Conservation (phyloP, 1,140 invertebrate species). For the Penaeus chinensis region DNA sequence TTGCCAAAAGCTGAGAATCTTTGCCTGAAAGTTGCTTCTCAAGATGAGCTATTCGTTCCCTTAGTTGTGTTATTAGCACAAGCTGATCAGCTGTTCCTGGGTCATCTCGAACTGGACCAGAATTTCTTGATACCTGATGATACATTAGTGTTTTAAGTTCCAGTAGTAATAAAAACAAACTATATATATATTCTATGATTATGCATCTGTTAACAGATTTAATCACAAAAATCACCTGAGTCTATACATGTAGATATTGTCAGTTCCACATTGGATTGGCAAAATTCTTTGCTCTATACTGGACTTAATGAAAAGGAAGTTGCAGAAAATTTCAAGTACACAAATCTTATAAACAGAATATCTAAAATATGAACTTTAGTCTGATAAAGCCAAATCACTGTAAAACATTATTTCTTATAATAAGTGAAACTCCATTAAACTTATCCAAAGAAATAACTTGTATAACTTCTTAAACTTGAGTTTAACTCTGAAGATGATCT, state of each 20-base stretch:
- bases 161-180: not conserved
- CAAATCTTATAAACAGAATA: no score
- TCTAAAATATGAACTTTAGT: no score
- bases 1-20: slow-evolving; percentile 86
- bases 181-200: slow-evolving; percentile 4
- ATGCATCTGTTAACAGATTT: slow-evolving; percentile 23
- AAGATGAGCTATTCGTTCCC: slow-evolving; percentile 92
- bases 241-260: not conserved
- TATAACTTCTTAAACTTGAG: no score
- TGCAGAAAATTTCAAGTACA: no score
- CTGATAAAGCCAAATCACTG: no score
- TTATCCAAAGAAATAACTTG: no score
- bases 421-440: no score
- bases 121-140: slow-evolving; percentile 46
- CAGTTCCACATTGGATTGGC: no score
- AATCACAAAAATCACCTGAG: not conserved
- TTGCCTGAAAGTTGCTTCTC: slow-evolving; percentile 89
- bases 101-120: slow-evolving; percentile 70
- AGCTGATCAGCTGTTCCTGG: slow-evolving; percentile 92
- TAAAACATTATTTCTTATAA: no score
- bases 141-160: not conserved
- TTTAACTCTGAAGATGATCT: no score
- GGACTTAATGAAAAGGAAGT: no score
- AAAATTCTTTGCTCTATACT: no score
- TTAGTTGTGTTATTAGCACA: slow-evolving; percentile 92